phyloP scores from a whole-genome alignment of 2,888 invertebrate genomes.

The Doris montereyensis region DNA sequence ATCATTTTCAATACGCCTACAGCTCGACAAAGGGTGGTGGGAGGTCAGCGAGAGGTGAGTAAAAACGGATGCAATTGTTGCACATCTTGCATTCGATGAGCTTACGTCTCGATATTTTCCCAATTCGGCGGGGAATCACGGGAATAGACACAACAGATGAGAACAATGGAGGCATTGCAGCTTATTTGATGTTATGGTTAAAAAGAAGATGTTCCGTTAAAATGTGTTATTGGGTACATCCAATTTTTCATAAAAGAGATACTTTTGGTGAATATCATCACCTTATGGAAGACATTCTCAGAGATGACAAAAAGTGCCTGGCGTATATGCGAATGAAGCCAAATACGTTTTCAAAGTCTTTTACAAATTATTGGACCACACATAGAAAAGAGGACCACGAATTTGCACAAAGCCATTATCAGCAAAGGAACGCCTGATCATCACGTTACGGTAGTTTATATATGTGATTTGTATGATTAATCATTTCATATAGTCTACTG shows the following conservation, averaged over 20 bases:
- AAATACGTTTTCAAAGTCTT: constrained; percentile 2
- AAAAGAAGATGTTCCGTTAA: background rate
- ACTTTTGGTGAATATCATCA: constrained; percentile 1
- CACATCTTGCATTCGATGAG: constrained; percentile 3
- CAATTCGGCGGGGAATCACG: constrained; percentile 4
- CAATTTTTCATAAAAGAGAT: background rate
- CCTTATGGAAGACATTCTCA: too few relatives aligned
- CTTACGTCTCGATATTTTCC: constrained; percentile 6
- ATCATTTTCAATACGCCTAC: too few relatives aligned
- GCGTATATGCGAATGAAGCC: constrained; percentile 11
- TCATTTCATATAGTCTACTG: background rate
- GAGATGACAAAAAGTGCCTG: too few relatives aligned
- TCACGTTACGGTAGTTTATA: too few relatives aligned
- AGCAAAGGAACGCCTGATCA: constrained; percentile 7
- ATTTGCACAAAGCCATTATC: constrained; percentile 11
- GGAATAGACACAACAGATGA: background rate
- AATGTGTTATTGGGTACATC: constrained; percentile 6
- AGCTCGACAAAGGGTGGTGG: too few relatives aligned
- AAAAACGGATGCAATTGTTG: background rate
- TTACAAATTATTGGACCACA: background rate
- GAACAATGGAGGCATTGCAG: constrained; percentile 7
- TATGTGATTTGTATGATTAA: background rate
- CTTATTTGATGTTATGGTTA: background rate
- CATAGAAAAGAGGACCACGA: background rate
- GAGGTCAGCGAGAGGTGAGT: background rate